A percentile compares a stretch with the other conserved stretches of the same genome.
These are phyloP conservation scores for Synergus japonicus DNA, from an alignment of 2,888 invertebrate species.

Conservation along the genomic window DNA sequence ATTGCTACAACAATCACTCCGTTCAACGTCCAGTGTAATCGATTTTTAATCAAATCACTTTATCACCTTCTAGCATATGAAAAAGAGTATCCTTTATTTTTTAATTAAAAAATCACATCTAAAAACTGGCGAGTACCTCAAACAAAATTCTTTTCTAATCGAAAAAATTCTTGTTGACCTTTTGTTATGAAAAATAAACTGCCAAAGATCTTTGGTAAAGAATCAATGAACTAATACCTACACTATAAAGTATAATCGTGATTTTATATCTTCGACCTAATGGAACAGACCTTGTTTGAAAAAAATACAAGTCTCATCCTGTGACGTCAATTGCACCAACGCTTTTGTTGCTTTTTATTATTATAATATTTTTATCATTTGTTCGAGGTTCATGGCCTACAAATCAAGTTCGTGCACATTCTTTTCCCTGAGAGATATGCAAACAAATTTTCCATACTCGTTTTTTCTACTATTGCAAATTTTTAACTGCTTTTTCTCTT, in stretches of 20 bases:
- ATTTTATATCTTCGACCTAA: neutral
- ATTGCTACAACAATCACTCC: neutral
- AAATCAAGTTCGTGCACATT: neutral
- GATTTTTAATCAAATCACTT: neutral
- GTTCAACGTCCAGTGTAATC: neutral
- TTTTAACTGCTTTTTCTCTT: neutral
- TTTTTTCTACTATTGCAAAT: neutral
- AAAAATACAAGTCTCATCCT: neutral
- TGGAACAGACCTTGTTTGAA: neutral
- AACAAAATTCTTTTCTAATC: too few species aligned
- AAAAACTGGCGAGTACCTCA: too few species aligned
- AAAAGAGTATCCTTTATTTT: neutral
- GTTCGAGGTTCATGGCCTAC: constrained; percentile 11
- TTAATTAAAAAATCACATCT: neutral
- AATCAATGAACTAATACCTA: too few species aligned
- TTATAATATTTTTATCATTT: constrained; percentile 9
- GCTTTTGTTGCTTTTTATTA: neutral
- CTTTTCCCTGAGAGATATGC: neutral
- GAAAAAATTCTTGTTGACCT: too few species aligned
- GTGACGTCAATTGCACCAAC: neutral
- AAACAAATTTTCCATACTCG: neutral
- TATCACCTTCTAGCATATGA: neutral
- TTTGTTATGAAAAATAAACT: too few species aligned
- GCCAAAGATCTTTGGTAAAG: neutral
- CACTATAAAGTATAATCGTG: neutral